Conservation (phyloP, 2,113 vertebrate genomes). For the Gallinago media region DNA sequence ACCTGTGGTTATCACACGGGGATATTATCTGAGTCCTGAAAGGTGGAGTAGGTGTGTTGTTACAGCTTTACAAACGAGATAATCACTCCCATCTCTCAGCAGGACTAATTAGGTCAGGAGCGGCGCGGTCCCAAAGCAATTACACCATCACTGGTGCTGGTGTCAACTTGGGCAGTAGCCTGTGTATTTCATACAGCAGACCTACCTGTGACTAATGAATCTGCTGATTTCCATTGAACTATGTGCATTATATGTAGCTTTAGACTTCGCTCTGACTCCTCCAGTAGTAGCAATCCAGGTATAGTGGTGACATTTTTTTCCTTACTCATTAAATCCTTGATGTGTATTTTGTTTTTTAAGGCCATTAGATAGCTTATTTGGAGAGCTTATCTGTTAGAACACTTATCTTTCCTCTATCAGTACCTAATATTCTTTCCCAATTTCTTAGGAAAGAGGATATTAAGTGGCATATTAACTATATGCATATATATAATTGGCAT, state of each 20-base stretch:
- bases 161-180: background rate
- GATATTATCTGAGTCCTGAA: background rate
- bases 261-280: background rate
- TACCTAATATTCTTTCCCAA: background rate
- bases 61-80: background rate
- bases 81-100: background rate
- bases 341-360: background rate
- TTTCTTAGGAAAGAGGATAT: background rate
- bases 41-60: background rate
- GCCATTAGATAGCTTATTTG: background rate
- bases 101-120: background rate
- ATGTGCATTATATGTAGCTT: background rate
- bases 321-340: background rate
- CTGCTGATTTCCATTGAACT: background rate
- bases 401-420: background rate
- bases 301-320: background rate
- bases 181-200: background rate
- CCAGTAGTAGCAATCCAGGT: background rate
- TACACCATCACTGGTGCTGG: background rate
- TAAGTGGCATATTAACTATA: too few species aligned
- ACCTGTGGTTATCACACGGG: background rate
- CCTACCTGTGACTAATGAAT: background rate
- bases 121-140: background rate
- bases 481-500: background rate
- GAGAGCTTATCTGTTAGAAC: background rate